Base-by-base conservation (phyloP, 2,888 invertebrate species). In the Orthosia gracilis region DNA sequence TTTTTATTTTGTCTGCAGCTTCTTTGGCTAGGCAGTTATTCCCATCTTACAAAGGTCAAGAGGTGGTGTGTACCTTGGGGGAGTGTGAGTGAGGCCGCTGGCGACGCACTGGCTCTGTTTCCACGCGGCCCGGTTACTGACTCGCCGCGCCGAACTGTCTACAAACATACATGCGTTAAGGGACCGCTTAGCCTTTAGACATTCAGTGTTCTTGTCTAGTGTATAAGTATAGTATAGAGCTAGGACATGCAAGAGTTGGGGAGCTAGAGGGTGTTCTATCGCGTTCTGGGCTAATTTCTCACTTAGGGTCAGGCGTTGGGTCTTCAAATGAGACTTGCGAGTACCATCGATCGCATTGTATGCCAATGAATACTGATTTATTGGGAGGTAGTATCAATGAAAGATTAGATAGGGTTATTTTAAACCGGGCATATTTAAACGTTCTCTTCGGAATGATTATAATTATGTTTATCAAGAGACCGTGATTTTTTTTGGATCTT, bases 141-240 rank as follows among this genome's bases (percentile, higher is more conserved):
- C 97, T 98, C 98, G 98, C 97, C 98, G 98, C 98, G 98, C 97
- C 98, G 98, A 98, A 98, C 98, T 98, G 98, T 98, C 98, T 98
- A 98, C 98, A 98, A 98, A 97, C 97, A 97, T 97, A 97, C 97
- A 97, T 97, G 97, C 97, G 97, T 97, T 97, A 97, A 96, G 95
- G 95, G 92, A 94, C 94, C 93, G 95, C 94, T 93, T 93, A 93
- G 91, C 89, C 87, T 87, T 87, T 87, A 87, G 85, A 86, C 84
- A 84, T 84, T 85, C 85, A 87, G 85, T 87, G 88, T 85, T 73
- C 83, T 78, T 87, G 87, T 87, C 88, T 86, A 87, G 87, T 87
- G 86, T 87, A 74, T 76, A 87, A 78, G 77, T 78, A 83, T 76
- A 85, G 76, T 76, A 82, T 69, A 72, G 78, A 78, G 63, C 82